Base-by-base conservation (phyloP, 2,113 vertebrate species). In the Chaenocephalus aceratus region DNA sequence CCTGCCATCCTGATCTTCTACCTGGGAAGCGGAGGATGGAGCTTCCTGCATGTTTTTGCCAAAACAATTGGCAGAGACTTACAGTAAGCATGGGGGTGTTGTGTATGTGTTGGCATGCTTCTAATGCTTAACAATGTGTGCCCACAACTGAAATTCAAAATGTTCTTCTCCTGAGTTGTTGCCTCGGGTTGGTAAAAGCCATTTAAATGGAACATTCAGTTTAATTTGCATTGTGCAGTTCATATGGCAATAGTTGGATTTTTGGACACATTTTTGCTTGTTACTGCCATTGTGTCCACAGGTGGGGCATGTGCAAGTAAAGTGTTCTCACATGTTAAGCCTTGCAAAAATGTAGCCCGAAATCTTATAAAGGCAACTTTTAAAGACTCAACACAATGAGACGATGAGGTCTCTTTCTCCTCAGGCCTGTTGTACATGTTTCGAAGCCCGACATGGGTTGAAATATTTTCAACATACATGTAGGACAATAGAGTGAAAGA, bases 11-110 rank as follows among this genome's bases (percentile, higher is more conserved):
- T 96, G 21, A 93, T 98, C 69, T 96, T 99, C 87, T 99, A 97
- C 93, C 91, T 99, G 88, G 97, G 95, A 34, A 96, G 96, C 0
- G 96, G 97, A 0, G 97, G 98, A 93, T 98, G 97, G 97, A 95
- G 87, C 5, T 99, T 96, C 65, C 62, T 97, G 44, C 88, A 94
- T 23, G 62, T 99, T 72, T 94, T 98, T 63, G 63, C 94, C 89
- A 99, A 96, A 93, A 99, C 98, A 3, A 0, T 97, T 77, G 90
- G 91, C 69, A 95, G 98, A 23, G 98, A 99, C 5, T 18, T 96
- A 83, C 96, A 95, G 98, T 99, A 95, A 96, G 97, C 94, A 51
- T 5, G 0, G 10, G 9, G 44, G 10, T 21, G 6, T 6, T 70
- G 8, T 59, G 14, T 62, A 8, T 44, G 9, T 67, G 67, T 67